Percentiles rank a stretch among this genome's conserved stretches.
phyloP scores from a whole-genome alignment of 2,888 invertebrate species.

The Drosophila prolongata region DNA sequence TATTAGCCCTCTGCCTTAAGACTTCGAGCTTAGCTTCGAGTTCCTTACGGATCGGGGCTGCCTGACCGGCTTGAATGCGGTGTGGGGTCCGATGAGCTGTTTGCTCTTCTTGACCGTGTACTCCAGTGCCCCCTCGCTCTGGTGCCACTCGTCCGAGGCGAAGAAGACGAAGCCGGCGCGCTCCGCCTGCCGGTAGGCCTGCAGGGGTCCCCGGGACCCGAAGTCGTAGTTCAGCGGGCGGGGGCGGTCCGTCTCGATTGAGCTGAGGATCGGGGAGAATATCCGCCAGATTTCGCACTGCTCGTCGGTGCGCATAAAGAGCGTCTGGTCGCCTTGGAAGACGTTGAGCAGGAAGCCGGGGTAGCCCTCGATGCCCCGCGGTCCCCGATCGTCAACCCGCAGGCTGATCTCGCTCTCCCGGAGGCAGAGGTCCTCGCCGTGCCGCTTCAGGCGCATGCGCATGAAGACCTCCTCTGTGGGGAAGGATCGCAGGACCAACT shows the following conservation, averaged over 20 bases:
- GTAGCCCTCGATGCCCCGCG: conserved; percentile 10
- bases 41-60: conserved; percentile 10
- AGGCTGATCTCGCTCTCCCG: conserved; percentile 49
- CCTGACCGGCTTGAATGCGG: conserved; percentile 13
- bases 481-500: conserved; percentile 51
- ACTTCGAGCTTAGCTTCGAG: neutral
- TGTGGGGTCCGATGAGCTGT: conserved; percentile 6
- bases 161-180: conserved; percentile 59
- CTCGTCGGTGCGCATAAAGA: conserved; percentile 73
- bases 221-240: conserved; percentile 52
- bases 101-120: conserved; percentile 34
- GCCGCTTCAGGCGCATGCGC: conserved; percentile 60
- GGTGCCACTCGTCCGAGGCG: conserved; percentile 57
- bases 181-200: conserved; percentile 58
- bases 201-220: conserved; percentile 58
- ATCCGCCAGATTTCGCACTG: conserved; percentile 73
- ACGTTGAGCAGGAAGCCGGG: conserved; percentile 54
- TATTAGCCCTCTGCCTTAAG: conserved; percentile 27
- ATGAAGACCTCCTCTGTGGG: conserved; percentile 65
- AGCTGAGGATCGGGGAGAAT: conserved; percentile 50
- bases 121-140: conserved; percentile 14
- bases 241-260: conserved; percentile 55
- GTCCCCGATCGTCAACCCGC: conserved; percentile 23
- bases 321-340: conserved; percentile 59
- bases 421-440: conserved; percentile 49